These are phyloP conservation scores for Junonia oenone DNA, from an alignment of 2,888 invertebrate species.

Conservation along the genomic window DNA sequence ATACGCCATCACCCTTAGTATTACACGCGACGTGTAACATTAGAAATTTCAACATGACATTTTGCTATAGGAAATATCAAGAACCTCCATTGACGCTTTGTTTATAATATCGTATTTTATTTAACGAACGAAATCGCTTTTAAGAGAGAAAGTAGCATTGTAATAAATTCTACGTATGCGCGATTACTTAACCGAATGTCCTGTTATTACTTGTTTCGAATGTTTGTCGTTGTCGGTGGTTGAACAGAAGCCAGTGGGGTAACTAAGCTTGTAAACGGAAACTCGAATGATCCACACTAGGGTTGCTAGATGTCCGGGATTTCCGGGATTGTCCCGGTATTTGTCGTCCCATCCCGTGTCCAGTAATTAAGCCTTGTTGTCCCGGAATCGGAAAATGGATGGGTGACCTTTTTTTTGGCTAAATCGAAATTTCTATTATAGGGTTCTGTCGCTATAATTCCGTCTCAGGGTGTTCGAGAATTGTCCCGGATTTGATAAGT, in stretches of 20 bases:
- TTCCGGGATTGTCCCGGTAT: no score
- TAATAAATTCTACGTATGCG: conserved; percentile 15
- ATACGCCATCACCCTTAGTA: neutral
- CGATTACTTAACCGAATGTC: conserved; percentile 23
- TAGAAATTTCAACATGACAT: neutral
- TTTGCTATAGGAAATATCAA: neutral
- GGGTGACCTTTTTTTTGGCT: no score
- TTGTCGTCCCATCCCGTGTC: no score
- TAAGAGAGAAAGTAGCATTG: conserved; percentile 22
- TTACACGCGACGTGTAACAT: neutral
- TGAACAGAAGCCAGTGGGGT: conserved; percentile 20
- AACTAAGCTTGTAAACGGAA: conserved; percentile 21
- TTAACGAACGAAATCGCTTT: neutral
- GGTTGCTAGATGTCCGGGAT: no score
- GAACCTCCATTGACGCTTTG: neutral
- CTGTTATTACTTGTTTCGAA: conserved; percentile 18
- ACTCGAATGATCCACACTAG: conserved; percentile 12
- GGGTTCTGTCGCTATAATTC: no score
- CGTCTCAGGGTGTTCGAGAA: no score
- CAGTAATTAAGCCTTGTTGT: no score
- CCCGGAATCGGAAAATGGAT: no score
- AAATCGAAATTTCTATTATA: no score
- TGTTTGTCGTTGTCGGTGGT: conserved; percentile 1
- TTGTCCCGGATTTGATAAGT: no score
- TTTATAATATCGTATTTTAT: neutral